Evolutionary conservation across 2,888 invertebrate species (phyloP), one percentile per base, ranked within the genome.

Genomic region (Malacosoma neustria): DNA sequence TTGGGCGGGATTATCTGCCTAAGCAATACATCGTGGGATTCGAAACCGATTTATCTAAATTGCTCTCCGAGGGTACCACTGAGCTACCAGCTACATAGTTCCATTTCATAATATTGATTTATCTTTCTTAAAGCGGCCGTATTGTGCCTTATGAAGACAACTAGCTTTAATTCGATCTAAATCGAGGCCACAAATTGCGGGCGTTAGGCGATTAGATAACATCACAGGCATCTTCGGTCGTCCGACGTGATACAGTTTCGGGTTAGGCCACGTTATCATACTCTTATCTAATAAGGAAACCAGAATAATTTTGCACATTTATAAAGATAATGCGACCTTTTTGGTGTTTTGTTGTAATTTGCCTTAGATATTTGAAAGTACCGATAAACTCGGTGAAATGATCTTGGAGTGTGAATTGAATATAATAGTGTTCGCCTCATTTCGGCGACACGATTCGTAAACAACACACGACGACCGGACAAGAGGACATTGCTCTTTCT

Each of bases 401-500:
- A 41, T 51, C 37, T 42, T 45, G 47, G 34, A 36, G 45, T 41
- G 45, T 47, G 47, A 48, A 56, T 50, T 49, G 36, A 49, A 48
- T 47, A 22, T 7, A 22, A 22, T 22, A 22, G 22, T 22, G 54
- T 51, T 54, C 44, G 46, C 57, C 54, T 58, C 64, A 64, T 72
- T 77, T 73, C 54, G 61, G 65, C 49, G 52, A 58, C 55, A 56
- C 54, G 46, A 61, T 61, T 65, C 53, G 65, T 75, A 72, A 75
- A 76, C 73, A 77, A 57, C 57, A 56, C 46, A 36, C 52, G 53
- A 57, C 63, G 80, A 65, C 74, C 81, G 80, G 76, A 60, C 79
- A 61, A 37, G 60, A 66, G 81, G 73, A 51, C 81, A 53, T 72
- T 81, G 74, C 69, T 70, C 80, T 62, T 61, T 53, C 55, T 51